These are phyloP conservation scores for Thomomys bottae DNA, from an alignment of 2,113 vertebrate species.

Conservation along the genomic window DNA sequence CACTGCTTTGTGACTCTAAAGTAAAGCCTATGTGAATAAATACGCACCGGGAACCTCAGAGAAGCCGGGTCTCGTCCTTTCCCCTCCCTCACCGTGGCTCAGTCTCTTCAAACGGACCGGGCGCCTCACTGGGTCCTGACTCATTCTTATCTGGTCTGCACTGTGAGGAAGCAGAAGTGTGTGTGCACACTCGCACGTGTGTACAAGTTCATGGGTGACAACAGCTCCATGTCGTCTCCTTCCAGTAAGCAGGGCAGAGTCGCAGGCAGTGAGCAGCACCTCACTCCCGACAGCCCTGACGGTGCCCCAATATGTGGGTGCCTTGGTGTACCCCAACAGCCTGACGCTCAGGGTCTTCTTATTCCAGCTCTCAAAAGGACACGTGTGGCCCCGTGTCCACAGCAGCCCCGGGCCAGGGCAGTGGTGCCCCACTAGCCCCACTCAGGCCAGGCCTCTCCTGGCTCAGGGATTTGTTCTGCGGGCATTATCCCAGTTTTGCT, in stretches of 20 bases:
- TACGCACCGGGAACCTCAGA: too few species aligned
- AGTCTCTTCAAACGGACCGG: accelerated
- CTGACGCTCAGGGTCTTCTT: not conserved
- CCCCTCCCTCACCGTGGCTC: accelerated
- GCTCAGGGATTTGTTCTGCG: too few species aligned
- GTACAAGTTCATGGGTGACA: not conserved
- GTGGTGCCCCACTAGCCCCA: too few species aligned
- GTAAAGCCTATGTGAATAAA: not conserved
- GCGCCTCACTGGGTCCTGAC: too few species aligned
- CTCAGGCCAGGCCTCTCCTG: not conserved
- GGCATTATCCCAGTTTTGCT: too few species aligned
- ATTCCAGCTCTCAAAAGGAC: not conserved
- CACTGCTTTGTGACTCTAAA: not conserved
- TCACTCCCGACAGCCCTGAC: accelerated
- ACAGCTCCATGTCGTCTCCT: accelerated
- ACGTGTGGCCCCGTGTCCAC: too few species aligned
- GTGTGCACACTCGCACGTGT: accelerated
- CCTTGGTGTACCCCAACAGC: too few species aligned
- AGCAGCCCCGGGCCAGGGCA: not conserved
- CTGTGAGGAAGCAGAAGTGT: accelerated
- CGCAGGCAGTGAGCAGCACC: accelerated
- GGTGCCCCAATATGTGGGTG: accelerated
- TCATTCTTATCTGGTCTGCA: not conserved
- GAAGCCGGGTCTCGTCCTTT: accelerated
- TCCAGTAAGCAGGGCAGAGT: not conserved